Evolutionary conservation across 2,888 invertebrate genomes (phyloP).

Genomic region (Oligia latruncula): DNA sequence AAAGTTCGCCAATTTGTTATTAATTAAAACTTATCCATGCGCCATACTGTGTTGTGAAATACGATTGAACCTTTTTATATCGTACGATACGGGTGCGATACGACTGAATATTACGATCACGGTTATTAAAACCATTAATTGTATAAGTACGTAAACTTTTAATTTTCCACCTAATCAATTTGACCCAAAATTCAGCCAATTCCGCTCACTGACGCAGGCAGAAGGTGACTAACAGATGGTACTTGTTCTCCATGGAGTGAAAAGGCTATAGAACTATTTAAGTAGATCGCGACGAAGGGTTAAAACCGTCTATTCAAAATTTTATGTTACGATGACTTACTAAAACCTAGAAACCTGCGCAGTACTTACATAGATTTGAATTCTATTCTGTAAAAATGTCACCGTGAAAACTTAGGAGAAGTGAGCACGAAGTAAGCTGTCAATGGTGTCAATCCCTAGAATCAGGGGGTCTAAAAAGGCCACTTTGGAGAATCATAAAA

Average conservation of each 20-base stretch:
- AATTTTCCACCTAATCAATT: background rate
- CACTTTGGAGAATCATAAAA: too few relatives aligned
- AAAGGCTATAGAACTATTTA: background rate
- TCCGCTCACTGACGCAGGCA: background rate
- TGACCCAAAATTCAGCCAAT: too few relatives aligned
- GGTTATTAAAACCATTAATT: background rate
- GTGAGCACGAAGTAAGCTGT: too few relatives aligned
- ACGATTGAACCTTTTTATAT: constrained; percentile 24
- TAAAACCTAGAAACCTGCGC: too few relatives aligned
- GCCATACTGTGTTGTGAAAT: constrained; percentile 51
- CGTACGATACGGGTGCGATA: constrained; percentile 45
- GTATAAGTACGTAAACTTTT: background rate
- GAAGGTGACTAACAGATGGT: background rate
- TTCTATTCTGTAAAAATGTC: background rate
- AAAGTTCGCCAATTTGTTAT: constrained; percentile 50
- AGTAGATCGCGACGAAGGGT: background rate
- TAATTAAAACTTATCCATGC: constrained; percentile 60
- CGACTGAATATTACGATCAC: constrained; percentile 17
- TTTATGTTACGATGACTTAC: background rate
- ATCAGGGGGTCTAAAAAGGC: too few relatives aligned
- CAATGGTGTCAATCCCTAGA: too few relatives aligned
- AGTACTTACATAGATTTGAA: background rate
- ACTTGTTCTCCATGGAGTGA: too few relatives aligned
- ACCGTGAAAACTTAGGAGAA: too few relatives aligned
- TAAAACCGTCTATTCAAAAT: background rate